Percentiles rank a stretch among this genome's conserved stretches.
Evolutionary conservation across 2,113 vertebrate species (phyloP).

Genomic region (Dissostichus mawsoni): DNA sequence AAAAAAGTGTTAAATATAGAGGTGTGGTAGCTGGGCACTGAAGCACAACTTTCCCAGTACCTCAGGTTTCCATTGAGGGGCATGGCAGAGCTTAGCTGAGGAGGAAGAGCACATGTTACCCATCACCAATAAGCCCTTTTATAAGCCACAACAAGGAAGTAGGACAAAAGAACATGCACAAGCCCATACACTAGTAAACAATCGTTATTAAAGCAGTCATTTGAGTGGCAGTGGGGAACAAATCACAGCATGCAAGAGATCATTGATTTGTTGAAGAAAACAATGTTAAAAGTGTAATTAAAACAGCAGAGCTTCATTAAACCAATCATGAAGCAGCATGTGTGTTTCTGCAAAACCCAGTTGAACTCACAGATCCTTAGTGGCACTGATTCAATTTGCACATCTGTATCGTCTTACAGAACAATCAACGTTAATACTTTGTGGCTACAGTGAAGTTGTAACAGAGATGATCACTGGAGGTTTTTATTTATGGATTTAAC

Average conservation of each 20-base stretch:
- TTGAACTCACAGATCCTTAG: background rate
- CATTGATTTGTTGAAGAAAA: slow-evolving; percentile 21
- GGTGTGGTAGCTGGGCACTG: background rate
- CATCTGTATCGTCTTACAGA: slow-evolving; percentile 34
- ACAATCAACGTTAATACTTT: background rate
- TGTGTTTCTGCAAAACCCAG: slow-evolving; percentile 63
- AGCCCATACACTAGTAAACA: slow-evolving; percentile 19
- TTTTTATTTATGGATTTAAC: background rate
- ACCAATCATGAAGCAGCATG: background rate
- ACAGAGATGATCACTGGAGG: background rate
- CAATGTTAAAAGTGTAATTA: slow-evolving; percentile 15
- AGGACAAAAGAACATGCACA: slow-evolving; percentile 31
- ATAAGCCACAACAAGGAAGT: slow-evolving; percentile 34
- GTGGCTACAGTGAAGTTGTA: background rate
- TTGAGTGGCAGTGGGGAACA: background rate
- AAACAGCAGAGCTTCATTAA: background rate
- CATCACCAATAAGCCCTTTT: slow-evolving; percentile 9
- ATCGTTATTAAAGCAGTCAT: background rate
- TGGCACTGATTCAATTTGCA: slow-evolving; percentile 8
- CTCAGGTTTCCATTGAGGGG: slow-evolving; percentile 43
- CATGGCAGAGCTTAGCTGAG: slow-evolving; percentile 27
- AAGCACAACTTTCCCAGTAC: background rate
- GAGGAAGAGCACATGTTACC: slow-evolving; percentile 16
- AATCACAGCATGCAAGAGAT: slow-evolving; percentile 21
- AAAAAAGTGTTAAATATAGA: slow-evolving; percentile 4